phyloP scores from a whole-genome alignment of 2,113 vertebrate genomes.

The Eidolon helvum region DNA sequence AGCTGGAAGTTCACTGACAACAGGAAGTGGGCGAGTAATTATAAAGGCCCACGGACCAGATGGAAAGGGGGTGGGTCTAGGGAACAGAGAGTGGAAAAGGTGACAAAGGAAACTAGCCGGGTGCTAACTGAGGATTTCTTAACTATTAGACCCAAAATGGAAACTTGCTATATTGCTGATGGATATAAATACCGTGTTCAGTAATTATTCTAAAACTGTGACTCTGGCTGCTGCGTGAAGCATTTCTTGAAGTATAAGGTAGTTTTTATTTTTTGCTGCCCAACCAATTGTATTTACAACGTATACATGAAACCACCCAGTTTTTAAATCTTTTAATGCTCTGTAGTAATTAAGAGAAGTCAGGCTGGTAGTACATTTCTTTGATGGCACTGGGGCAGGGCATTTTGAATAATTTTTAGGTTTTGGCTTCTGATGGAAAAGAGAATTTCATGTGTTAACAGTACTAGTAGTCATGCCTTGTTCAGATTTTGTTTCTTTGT shows the following conservation, averaged over 20 bases:
- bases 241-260: not conserved
- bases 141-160: not conserved
- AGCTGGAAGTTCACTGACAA: not conserved
- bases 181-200: not conserved
- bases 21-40: not conserved
- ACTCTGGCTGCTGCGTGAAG: not conserved
- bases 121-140: not conserved
- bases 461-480: not conserved
- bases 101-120: not conserved
- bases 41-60: not conserved
- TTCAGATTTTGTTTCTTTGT: conserved; percentile 41
- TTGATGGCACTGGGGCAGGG: not conserved
- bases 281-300: not conserved
- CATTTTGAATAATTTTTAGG: not conserved
- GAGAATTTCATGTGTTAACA: not conserved
- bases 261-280: not conserved
- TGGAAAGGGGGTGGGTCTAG: not conserved
- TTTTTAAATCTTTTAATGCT: conserved; percentile 40
- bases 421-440: not conserved
- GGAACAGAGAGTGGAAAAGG: not conserved
- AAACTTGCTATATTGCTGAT: not conserved
- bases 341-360: conserved; percentile 18
- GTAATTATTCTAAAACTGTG: not conserved
- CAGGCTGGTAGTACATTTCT: not conserved
- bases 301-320: not conserved